phyloP scores from a whole-genome alignment of 2,113 vertebrate genomes.

The Dolichallabes microphthalmus region DNA sequence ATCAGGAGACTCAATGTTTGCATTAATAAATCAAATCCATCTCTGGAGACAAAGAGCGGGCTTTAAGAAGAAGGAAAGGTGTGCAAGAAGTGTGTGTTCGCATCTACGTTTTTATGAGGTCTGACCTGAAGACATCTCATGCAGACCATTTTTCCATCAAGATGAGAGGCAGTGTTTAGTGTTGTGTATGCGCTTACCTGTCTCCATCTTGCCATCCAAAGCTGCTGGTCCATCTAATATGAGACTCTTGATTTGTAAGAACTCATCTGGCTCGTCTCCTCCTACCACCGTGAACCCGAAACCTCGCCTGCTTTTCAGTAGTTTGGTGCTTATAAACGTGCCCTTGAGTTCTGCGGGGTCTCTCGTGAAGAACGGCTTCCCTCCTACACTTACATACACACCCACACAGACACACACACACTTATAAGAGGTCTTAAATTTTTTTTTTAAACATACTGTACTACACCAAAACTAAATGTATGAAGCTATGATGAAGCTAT shows the following conservation, averaged over 20 bases:
- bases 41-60: not conserved
- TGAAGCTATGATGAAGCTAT: not conserved
- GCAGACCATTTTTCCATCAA: not conserved
- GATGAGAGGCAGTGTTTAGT: not conserved
- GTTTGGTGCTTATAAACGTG: slow-evolving; percentile 95
- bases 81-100: not conserved
- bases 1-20: not conserved
- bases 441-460: not conserved
- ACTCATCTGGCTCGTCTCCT: slow-evolving; percentile 96
- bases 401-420: slow-evolving; percentile 28
- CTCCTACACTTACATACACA: slow-evolving; percentile 63
- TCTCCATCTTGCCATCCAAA: slow-evolving; percentile 97
- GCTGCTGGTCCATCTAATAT: slow-evolving; percentile 95
- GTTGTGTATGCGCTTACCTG: slow-evolving; percentile 74
- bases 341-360: slow-evolving; percentile 97
- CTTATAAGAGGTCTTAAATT: not conserved
- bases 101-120: not conserved
- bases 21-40: not conserved
- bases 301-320: slow-evolving; percentile 94
- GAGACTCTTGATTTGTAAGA: slow-evolving; percentile 98
- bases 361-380: slow-evolving; percentile 96
- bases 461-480: not conserved
- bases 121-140: not conserved
- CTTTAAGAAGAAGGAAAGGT: not conserved
- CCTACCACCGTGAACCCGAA: slow-evolving; percentile 97